Conservation (phyloP, 1,140 invertebrate genomes). For the Neuroterus valhalla region DNA sequence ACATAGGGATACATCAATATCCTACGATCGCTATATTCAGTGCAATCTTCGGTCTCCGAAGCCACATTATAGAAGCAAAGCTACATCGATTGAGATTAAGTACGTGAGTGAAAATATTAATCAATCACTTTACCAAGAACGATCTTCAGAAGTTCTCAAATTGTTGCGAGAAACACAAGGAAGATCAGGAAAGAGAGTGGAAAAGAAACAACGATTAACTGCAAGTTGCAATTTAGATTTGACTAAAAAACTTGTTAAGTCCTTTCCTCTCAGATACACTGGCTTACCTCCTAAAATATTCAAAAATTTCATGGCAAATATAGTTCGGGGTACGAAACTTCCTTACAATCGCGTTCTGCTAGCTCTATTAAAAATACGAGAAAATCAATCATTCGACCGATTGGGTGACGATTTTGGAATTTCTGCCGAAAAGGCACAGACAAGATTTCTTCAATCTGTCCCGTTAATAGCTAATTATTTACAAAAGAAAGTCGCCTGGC, state of each 20-base stretch:
- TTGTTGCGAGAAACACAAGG: background rate
- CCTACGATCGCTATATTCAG: background rate
- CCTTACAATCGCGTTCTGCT: background rate
- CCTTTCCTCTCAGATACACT: background rate
- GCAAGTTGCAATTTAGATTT: background rate
- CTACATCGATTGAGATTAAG: background rate
- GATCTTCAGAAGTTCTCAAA: background rate
- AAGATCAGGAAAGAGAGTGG: background rate
- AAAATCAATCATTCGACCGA: slow-evolving; percentile 28
- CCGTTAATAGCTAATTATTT: background rate
- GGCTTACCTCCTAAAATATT: background rate
- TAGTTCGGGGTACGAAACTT: background rate
- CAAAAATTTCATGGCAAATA: background rate
- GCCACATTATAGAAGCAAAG: background rate
- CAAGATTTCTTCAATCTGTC: background rate
- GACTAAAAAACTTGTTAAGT: background rate
- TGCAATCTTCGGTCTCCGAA: background rate
- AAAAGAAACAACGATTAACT: background rate
- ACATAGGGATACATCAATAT: background rate
- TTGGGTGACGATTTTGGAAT: background rate
- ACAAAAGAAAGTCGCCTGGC: background rate
- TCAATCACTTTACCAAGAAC: background rate
- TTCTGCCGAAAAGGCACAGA: background rate
- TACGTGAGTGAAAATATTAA: background rate
- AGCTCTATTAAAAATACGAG: background rate